These are phyloP conservation scores for Acanthopleura granulata DNA, from an alignment of 2,888 invertebrate genomes.

Conservation along the genomic window DNA sequence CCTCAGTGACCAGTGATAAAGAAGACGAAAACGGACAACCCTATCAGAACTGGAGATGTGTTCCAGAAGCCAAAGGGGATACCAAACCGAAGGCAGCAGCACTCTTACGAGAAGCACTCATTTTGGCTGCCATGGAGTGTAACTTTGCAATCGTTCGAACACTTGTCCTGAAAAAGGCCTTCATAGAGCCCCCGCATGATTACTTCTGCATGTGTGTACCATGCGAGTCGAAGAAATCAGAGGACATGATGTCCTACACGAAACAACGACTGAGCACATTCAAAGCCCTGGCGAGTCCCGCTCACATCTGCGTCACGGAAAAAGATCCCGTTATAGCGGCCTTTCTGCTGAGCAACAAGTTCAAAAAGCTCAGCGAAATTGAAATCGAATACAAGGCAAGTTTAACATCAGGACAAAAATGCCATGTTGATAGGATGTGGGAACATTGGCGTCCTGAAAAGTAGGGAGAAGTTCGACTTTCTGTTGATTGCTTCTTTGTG, in stretches of 20 bases:
- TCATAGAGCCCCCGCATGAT: constrained; percentile 53
- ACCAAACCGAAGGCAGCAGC: not conserved
- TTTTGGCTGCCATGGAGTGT: constrained; percentile 55
- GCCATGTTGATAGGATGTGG: too few relatives aligned
- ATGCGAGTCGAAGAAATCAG: constrained; percentile 44
- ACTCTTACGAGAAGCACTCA: constrained; percentile 38
- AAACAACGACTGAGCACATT: constrained; percentile 54
- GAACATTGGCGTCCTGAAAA: too few relatives aligned
- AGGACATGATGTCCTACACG: constrained; percentile 47
- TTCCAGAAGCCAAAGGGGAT: not conserved
- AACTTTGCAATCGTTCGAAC: constrained; percentile 58
- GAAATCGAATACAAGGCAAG: constrained; percentile 61
- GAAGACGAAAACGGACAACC: not conserved
- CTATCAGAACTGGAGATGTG: not conserved
- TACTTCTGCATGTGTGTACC: constrained; percentile 58
- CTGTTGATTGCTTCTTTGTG: too few relatives aligned
- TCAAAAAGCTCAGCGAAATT: constrained; percentile 49
- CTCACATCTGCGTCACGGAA: constrained; percentile 55
- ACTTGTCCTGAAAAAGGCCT: constrained; percentile 48
- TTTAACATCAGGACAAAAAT: not conserved
- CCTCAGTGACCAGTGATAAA: not conserved
- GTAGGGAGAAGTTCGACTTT: too few relatives aligned
- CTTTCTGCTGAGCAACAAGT: constrained; percentile 50
- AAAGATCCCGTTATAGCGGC: constrained; percentile 57
- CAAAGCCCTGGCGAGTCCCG: constrained; percentile 57